Base-by-base conservation (phyloP, 2,888 invertebrate genomes). In the Philhelius pedissequus region DNA sequence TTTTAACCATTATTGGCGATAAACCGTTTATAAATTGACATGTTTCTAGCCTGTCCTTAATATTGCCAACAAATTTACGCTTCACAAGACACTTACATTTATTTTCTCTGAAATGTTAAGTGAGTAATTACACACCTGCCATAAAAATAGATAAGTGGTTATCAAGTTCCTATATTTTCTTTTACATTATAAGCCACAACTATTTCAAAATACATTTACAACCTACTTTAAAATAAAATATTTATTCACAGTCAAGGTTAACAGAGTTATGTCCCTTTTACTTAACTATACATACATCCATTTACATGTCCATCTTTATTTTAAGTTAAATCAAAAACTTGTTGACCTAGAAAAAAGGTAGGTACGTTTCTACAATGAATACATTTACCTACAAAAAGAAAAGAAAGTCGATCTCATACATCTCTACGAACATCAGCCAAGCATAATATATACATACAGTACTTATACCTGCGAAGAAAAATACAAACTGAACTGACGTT, bases 281-380 rank as follows among this genome's bases (percentile, higher is more conserved):
- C 20, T 32, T 8, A n/a, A n/a, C 6, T 3, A 20, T 20, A 25
- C 18, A 20, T 22, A 20, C 8, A 4, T 13, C 13, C 32, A 56
- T 56, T 56, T 8, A 35, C 13, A 35, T 35, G 35, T 56, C 56
- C 35, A 35, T 43, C 38, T 48, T 15, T 50, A 18, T 43, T 22
- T 56, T 7, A 35, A 30, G 48, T 43, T 9, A 18, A 50, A 52
- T 58, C 43, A 58, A 15, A 70, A 64, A 45, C 15, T 62, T 52
- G 45, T 69, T 56, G 62, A 62, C 75, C 80, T 25, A 69, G 30
- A 45, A 74, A 25, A 20, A 45, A 35, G 22, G 3, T 18, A n/a
- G n/a, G n/a, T 22, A 9, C 40, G n/a, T 8, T 45, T 1, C 13
- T 5, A 15, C 20, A 3, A 20, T 22, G 25, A 58, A n/a, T 50